Evolutionary conservation across 2,888 invertebrate species (phyloP).

Genomic region (Xestoiulus laeticollis): DNA sequence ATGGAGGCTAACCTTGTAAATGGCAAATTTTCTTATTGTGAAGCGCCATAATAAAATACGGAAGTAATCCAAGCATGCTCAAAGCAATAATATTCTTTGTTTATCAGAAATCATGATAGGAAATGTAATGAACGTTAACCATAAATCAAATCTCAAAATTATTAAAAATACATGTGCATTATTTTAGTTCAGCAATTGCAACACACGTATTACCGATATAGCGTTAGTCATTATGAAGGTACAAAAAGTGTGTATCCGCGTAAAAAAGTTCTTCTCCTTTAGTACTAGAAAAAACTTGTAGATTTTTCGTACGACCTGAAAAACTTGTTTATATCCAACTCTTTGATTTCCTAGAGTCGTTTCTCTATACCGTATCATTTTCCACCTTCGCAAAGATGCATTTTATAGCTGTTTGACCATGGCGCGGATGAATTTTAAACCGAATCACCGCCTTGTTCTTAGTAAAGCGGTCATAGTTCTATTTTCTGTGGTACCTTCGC

Average conservation of each 20-base stretch:
- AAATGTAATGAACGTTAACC: neutral
- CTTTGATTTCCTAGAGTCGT: neutral
- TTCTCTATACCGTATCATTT: neutral
- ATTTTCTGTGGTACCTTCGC: neutral
- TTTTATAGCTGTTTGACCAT: neutral
- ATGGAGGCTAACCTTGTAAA: neutral
- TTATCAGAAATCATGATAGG: too few relatives aligned
- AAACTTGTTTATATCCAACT: neutral
- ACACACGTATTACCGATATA: neutral
- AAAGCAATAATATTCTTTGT: too few relatives aligned
- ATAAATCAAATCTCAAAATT: neutral
- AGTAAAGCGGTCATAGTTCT: neutral
- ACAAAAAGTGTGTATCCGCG: neutral
- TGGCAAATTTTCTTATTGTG: neutral
- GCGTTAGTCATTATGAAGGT: neutral
- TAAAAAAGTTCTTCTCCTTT: neutral
- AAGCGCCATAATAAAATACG: neutral
- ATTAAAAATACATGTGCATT: neutral
- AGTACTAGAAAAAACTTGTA: neutral
- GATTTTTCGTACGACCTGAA: neutral
- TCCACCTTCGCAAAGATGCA: neutral
- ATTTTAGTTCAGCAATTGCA: neutral
- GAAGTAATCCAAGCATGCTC: neutral
- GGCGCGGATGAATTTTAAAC: neutral
- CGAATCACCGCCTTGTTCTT: neutral